Evolutionary conservation across 2,113 vertebrate genomes (phyloP), one percentile per base, ranked within the genome.

Genomic region (Formicarius rufipectus): DNA sequence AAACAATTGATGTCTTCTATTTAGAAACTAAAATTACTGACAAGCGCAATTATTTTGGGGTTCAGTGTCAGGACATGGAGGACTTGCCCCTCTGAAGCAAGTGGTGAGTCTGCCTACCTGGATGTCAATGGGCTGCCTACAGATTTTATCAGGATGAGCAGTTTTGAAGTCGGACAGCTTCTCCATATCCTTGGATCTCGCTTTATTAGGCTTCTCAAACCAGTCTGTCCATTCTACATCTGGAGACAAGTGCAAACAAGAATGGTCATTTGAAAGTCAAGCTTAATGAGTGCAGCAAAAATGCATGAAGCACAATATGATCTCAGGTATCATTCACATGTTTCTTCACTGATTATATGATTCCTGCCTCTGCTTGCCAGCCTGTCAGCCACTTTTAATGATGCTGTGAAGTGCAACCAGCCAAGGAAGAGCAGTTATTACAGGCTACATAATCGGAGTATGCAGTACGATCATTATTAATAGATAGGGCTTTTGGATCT

Each of bases 211-310:
- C 31, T 98, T 99, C 95, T 98, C 93, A 71, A 99, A 99, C 99
- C 99, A 99, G 23, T 99, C 98, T 0, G 99, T 99, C 99, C 99
- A 99, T 93, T 99, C 98, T n/a, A 98, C 98, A 94, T 99, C 99
- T 99, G 97, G 25, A 90, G 28, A 87, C 88, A 94, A 91, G 93
- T 53, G 67, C 71, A 94, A 74, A 74, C 44, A 73, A 63, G 66
- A 77, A 39, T 23, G 84, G 73, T 56, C 9, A 50, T 27, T 95
- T 50, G 40, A 89, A 78, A 86, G 63, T 42, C 79, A 77, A 25
- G 17, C 44, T 74, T 92, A 89, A 90, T 59, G 56, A 47, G 42
- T 1, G 10, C 23, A 50, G 67, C 64, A 89, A 53, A 82, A 72
- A 37, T 31, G 30, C 60, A 50, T 3, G 10, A 9, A 28, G 71